Evolutionary conservation across 2,888 invertebrate species (phyloP).

Genomic region (Lasius platythorax): DNA sequence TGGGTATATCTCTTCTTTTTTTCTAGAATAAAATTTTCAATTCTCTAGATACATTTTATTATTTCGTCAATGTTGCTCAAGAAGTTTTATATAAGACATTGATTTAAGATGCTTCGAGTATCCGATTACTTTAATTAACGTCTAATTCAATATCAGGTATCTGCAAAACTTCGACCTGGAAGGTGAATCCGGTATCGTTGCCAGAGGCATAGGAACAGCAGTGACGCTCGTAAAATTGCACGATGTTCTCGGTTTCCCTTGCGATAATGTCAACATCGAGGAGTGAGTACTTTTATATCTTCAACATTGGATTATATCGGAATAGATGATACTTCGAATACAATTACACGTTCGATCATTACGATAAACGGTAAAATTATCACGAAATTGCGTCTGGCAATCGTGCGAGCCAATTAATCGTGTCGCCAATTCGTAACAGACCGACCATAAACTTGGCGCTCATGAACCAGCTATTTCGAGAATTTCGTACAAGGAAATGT

Average conservation of each 20-base stretch:
- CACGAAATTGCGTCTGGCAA: conserved; percentile 43
- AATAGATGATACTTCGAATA: neutral
- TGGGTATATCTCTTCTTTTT: conserved; percentile 87
- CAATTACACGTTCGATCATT: conserved; percentile 10
- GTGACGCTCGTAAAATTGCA: conserved; percentile 90
- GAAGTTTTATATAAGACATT: neutral
- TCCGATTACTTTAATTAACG: conserved; percentile 13
- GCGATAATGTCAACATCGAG: conserved; percentile 86
- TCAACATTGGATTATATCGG: neutral
- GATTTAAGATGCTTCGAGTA: neutral
- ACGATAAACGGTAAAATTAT: conserved; percentile 14
- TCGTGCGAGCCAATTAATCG: conserved; percentile 22
- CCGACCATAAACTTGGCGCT: conserved; percentile 30
- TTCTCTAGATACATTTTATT: neutral
- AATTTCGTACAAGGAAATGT: conserved; percentile 45
- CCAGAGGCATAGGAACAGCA: conserved; percentile 97
- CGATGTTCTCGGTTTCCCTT: conserved; percentile 84
- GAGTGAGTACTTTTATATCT: conserved; percentile 87
- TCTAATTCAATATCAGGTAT: conserved; percentile 89
- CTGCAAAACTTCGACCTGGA: conserved; percentile 98
- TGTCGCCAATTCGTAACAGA: conserved; percentile 30
- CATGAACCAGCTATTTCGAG: conserved; percentile 43
- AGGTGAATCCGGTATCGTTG: conserved; percentile 98
- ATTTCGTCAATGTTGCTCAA: neutral
- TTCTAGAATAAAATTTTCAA: neutral